Evolutionary conservation across 1,140 invertebrate species (phyloP).

Genomic region (Drosophila auraria): DNA sequence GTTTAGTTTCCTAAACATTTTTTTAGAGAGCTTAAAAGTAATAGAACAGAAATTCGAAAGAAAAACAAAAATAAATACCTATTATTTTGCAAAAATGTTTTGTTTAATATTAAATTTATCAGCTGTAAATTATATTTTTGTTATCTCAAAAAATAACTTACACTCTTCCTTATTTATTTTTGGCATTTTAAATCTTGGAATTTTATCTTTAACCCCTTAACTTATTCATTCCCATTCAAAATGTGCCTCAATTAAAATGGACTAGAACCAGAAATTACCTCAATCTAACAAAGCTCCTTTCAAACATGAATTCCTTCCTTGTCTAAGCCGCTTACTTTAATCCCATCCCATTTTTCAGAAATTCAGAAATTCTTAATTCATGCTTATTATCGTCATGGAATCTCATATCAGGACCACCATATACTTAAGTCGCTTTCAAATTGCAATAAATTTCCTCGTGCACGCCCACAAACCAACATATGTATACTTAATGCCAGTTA

Average conservation of each 20-base stretch:
- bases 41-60: no score
- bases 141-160: no score
- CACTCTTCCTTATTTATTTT: no score
- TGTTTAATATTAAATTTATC: no score
- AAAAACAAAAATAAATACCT: no score
- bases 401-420: slow-evolving; percentile 9
- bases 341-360: background rate
- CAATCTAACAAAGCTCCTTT: background rate
- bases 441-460: slow-evolving; percentile 45
- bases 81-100: no score
- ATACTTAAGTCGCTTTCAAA: slow-evolving; percentile 29
- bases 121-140: no score
- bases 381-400: slow-evolving; percentile 7
- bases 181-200: no score
- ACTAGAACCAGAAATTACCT: background rate
- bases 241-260: background rate
- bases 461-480: slow-evolving; percentile 12
- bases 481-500: slow-evolving; percentile 63
- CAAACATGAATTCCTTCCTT: background rate
- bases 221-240: background rate
- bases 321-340: slow-evolving; percentile 18
- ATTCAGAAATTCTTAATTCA: background rate
- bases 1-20: no score
- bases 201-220: background rate
- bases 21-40: no score